These are phyloP conservation scores for Drosophila novamexicana DNA, from an alignment of 1,140 invertebrate genomes.

Conservation along the genomic window DNA sequence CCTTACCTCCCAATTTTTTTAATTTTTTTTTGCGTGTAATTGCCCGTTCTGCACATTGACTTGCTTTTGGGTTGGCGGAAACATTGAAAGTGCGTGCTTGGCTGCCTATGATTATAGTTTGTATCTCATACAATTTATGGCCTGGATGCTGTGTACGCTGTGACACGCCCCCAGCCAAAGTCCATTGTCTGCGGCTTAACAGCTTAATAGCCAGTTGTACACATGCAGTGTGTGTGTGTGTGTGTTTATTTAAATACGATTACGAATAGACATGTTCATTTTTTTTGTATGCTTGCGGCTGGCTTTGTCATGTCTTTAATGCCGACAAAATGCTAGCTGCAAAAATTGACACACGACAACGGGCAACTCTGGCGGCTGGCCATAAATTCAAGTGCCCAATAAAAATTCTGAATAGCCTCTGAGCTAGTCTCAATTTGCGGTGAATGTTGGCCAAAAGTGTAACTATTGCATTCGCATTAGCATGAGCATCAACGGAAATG, in stretches of 20 bases:
- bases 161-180: constrained; percentile 26
- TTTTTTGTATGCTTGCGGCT: constrained; percentile 23
- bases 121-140: constrained; percentile 23
- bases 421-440: constrained; percentile 46
- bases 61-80: constrained; percentile 17
- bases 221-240: background rate
- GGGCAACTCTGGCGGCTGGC: constrained; percentile 29
- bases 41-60: constrained; percentile 28
- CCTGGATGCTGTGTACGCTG: constrained; percentile 9
- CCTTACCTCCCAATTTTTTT: constrained; percentile 39
- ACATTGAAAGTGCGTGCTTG: constrained; percentile 30
- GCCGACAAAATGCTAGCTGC: constrained; percentile 35
- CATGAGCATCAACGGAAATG: constrained; percentile 30
- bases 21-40: constrained; percentile 19
- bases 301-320: constrained; percentile 36
- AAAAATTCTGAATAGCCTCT: constrained; percentile 64
- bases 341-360: constrained; percentile 61
- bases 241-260: constrained; percentile 15
- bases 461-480: constrained; percentile 8
- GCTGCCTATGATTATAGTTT: constrained; percentile 8
- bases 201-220: constrained; percentile 28
- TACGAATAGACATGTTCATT: constrained; percentile 13
- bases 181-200: constrained; percentile 27
- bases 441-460: constrained; percentile 42
- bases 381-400: constrained; percentile 78